Percentiles rank a stretch among this genome's conserved stretches.
phyloP scores from a whole-genome alignment of 2,797 vertebrate species.

The Ambastaia sidthimunki region DNA sequence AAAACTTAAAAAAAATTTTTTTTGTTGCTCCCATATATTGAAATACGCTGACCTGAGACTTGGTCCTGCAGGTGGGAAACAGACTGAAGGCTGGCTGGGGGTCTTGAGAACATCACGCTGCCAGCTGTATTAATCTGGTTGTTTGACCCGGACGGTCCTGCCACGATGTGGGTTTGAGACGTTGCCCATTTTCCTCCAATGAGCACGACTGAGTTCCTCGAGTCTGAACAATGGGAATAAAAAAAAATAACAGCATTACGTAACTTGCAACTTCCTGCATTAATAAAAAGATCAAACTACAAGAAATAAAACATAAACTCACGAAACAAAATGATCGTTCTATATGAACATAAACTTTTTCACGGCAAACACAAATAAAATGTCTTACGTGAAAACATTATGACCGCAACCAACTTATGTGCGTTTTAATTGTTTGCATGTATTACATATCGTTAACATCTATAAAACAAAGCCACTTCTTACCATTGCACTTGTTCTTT shows the following conservation, averaged over 20 bases:
- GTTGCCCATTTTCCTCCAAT: constrained; percentile 16
- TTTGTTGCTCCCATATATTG: too few relatives aligned
- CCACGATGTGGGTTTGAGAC: background rate
- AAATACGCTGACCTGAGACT: constrained; percentile 13
- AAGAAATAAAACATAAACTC: background rate
- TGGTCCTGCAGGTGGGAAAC: background rate
- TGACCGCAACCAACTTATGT: background rate
- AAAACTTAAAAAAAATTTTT: background rate
- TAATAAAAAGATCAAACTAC: background rate
- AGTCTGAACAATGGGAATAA: constrained; percentile 13
- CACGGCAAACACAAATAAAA: background rate
- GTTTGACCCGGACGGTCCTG: background rate
- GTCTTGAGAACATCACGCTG: background rate
- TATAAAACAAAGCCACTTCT: constrained; percentile 23
- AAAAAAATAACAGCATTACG: constrained; percentile 10
- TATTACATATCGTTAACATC: background rate
- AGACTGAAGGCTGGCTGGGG: background rate
- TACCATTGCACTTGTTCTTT: constrained; percentile 60
- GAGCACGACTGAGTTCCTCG: constrained; percentile 8
- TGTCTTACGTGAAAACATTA: background rate
- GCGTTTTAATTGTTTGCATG: background rate
- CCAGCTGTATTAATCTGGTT: background rate
- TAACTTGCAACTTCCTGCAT: background rate
- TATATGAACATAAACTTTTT: background rate
- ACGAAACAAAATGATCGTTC: background rate